Percentiles rank a stretch among this genome's conserved stretches.
phyloP scores from a whole-genome alignment of 2,113 vertebrate species.

The Trochalopteron elliotii region DNA sequence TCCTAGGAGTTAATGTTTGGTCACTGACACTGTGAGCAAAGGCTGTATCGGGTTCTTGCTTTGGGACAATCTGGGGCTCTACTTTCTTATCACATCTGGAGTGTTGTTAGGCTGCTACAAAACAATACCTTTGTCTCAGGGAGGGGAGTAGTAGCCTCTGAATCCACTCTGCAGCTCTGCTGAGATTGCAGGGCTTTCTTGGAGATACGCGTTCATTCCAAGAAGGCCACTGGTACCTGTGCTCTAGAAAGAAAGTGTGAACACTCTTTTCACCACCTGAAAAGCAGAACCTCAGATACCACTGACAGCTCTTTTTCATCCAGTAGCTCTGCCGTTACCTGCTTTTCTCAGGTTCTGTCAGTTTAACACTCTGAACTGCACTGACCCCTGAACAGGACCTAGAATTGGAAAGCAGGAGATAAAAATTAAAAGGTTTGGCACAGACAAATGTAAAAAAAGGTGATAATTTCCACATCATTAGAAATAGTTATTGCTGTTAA shows the following conservation, averaged over 20 bases:
- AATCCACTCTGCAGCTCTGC: not conserved
- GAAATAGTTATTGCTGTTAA: not conserved
- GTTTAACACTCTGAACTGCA: not conserved
- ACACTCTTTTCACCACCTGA: not conserved
- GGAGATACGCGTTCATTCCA: not conserved
- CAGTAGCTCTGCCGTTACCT: not conserved
- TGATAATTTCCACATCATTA: not conserved
- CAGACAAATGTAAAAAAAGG: not conserved
- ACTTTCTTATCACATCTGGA: not conserved
- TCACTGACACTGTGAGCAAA: not conserved
- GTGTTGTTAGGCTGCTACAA: not conserved
- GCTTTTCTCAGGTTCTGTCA: not conserved
- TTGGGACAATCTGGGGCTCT: not conserved
- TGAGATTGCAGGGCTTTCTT: not conserved
- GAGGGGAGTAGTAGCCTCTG: not conserved
- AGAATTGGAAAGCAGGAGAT: not conserved
- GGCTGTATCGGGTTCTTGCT: not conserved
- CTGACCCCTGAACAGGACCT: not conserved
- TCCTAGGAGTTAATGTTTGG: not conserved
- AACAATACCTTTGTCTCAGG: not conserved
- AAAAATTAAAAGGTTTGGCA: not conserved
- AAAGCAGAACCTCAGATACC: not conserved
- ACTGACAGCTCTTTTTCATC: not conserved
- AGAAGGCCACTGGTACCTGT: not conserved
- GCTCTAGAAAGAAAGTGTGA: not conserved